A percentile compares a stretch with the other conserved stretches of the same genome.
phyloP scores from a whole-genome alignment of 2,113 vertebrate species.

The Rhipidura dahli region DNA sequence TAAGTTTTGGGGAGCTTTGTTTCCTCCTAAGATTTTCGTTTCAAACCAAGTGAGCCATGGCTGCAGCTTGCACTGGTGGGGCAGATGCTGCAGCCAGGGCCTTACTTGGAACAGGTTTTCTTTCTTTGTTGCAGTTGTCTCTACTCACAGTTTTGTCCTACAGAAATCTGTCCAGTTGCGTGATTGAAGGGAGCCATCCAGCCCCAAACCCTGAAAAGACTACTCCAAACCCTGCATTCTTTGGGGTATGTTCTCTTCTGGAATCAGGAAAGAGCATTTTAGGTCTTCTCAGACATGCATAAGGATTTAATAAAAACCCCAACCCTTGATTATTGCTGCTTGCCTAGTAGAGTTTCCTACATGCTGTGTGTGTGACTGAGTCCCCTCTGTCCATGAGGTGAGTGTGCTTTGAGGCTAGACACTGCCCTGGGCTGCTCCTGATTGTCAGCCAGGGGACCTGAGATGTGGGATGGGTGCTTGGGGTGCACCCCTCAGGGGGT shows the following conservation, averaged over 20 bases:
- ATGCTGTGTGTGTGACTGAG: background rate
- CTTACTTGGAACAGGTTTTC: background rate
- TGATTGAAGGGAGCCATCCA: background rate
- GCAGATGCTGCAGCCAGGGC: background rate
- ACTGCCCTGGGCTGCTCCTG: background rate
- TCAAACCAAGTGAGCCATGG: background rate
- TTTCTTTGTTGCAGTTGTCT: background rate
- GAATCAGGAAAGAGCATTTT: background rate
- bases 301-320: background rate
- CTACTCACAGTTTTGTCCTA: background rate
- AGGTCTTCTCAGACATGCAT: background rate
- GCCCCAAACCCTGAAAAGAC: background rate
- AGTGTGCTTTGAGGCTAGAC: background rate
- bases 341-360: background rate
- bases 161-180: background rate
- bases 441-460: background rate
- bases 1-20: background rate
- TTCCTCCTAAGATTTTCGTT: background rate
- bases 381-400: fast-evolving
- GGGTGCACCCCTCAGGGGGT: fast-evolving
- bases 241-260: background rate
- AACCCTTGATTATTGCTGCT: background rate
- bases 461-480: background rate
- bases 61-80: background rate
- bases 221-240: background rate